A percentile compares a stretch with the other conserved stretches of the same genome.
phyloP scores from a whole-genome alignment of 2,113 vertebrate species.

The Platysternon megacephalum region DNA sequence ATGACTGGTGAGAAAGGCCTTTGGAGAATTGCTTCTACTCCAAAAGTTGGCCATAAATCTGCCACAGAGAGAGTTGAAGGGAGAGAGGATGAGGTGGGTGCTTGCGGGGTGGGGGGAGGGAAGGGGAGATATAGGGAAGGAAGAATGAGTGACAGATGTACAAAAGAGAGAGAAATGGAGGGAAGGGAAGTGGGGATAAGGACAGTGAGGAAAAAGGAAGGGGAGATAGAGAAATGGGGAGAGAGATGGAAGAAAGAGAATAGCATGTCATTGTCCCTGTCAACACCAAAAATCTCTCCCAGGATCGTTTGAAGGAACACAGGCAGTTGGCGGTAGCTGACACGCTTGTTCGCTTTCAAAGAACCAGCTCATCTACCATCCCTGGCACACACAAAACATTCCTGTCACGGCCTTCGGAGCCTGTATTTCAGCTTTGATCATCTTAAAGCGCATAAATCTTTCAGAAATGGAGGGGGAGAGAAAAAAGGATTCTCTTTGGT shows the following conservation, averaged over 20 bases:
- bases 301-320: constrained; percentile 74
- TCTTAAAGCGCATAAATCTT: constrained; percentile 73
- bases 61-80: neutral
- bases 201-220: neutral
- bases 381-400: constrained; percentile 47
- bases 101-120: neutral
- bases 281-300: constrained; percentile 31
- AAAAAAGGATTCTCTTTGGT: constrained; percentile 57
- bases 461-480: constrained; percentile 33
- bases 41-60: neutral
- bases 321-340: constrained; percentile 54
- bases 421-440: constrained; percentile 76
- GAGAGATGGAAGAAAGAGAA: constrained; percentile 20
- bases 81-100: neutral
- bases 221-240: constrained; percentile 27
- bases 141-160: neutral
- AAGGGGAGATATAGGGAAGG: neutral
- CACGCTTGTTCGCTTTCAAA: constrained; percentile 77
- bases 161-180: neutral
- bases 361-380: constrained; percentile 52
- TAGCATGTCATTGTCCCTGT: constrained; percentile 46
- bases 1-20: neutral
- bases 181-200: neutral
- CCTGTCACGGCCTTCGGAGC: constrained; percentile 64
- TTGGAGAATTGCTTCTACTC: neutral